phyloP scores from a whole-genome alignment of 2,113 vertebrate species.

The Piliocolobus tephrosceles region DNA sequence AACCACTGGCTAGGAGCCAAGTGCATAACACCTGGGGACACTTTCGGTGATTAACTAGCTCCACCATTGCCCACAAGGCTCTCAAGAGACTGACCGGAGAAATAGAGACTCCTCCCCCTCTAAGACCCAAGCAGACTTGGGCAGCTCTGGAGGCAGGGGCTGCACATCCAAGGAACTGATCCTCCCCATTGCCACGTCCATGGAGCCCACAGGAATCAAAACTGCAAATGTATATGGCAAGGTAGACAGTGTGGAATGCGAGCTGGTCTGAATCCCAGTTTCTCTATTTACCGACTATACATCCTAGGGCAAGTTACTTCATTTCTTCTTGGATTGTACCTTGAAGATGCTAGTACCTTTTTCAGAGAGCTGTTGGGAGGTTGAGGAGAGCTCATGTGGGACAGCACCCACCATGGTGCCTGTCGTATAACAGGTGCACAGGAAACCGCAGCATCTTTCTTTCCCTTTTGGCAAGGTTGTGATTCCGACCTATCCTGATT shows the following conservation, averaged over 20 bases:
- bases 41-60: slow-evolving; percentile 37
- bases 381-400: not conserved
- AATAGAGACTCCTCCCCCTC: not conserved
- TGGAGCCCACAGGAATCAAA: not conserved
- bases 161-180: not conserved
- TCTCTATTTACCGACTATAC: not conserved
- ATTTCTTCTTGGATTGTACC: not conserved
- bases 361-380: not conserved
- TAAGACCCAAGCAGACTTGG: not conserved
- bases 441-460: not conserved
- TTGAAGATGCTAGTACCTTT: not conserved
- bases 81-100: slow-evolving; percentile 32
- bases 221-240: not conserved
- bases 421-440: not conserved
- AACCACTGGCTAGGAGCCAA: slow-evolving; percentile 56
- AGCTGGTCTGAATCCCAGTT: not conserved
- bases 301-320: not conserved
- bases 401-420: not conserved
- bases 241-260: not conserved
- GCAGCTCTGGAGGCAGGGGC: not conserved
- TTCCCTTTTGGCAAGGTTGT: not conserved
- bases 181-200: not conserved
- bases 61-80: not conserved
- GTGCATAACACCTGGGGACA: slow-evolving; percentile 45
- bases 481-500: not conserved